These are phyloP conservation scores for Epizoanthus scotinus DNA, from an alignment of 92 coral and sea anemone species.

Conservation along the genomic window DNA sequence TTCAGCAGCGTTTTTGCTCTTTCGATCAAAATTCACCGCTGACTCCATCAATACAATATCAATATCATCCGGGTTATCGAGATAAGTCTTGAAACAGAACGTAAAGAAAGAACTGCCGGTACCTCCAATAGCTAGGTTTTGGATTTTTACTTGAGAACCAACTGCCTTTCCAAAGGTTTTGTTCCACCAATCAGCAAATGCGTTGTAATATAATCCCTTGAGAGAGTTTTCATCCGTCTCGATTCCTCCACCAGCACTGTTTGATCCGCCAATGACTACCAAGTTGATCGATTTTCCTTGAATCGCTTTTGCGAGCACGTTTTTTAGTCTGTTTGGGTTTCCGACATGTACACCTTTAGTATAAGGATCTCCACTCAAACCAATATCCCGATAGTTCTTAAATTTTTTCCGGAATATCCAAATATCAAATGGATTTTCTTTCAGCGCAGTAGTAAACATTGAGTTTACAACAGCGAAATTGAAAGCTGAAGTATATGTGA, in stretches of 20 bases:
- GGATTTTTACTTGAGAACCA: constrained; percentile 39
- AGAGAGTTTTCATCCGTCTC: constrained; percentile 56
- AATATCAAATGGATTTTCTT: constrained; percentile 2
- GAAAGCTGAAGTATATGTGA: neutral
- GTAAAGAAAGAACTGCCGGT: constrained; percentile 78
- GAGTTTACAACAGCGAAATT: neutral
- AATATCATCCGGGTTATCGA: constrained; percentile 37
- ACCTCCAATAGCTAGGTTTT: constrained; percentile 64
- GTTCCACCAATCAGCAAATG: constrained; percentile 78
- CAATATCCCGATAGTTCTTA: constrained; percentile 7
- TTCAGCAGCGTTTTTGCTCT: constrained; percentile 52
- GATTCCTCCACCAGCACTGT: constrained; percentile 87
- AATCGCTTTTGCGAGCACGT: constrained; percentile 58
- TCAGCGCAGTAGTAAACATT: neutral
- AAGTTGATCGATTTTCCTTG: constrained; percentile 56
- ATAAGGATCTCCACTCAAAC: constrained; percentile 14
- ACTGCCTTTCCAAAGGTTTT: constrained; percentile 48
- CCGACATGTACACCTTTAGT: constrained; percentile 27
- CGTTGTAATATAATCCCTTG: constrained; percentile 53
- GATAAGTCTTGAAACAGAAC: constrained; percentile 75
- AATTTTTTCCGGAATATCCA: constrained; percentile 27
- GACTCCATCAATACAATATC: constrained; percentile 79
- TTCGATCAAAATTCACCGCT: constrained; percentile 65
- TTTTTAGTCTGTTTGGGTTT: constrained; percentile 40
- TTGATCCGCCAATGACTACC: constrained; percentile 80